Evolutionary conservation across 2,888 invertebrate genomes (phyloP).

Genomic region (Stramonita haemastoma): DNA sequence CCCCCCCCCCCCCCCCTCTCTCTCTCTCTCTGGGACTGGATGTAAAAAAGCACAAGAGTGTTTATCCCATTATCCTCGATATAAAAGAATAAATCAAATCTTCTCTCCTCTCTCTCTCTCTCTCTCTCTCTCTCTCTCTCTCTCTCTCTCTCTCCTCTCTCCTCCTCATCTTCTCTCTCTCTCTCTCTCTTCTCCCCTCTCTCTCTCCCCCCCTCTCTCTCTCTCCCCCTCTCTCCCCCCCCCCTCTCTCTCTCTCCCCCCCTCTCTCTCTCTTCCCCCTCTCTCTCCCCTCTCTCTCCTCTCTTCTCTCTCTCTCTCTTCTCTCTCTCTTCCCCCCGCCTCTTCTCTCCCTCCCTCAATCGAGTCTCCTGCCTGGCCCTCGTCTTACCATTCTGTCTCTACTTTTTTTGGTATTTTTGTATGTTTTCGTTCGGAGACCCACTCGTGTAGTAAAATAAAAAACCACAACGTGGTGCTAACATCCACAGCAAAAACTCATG

Average conservation of each 20-base stretch:
- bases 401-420: too few species aligned
- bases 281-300: too few species aligned
- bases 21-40: too few species aligned
- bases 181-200: background rate
- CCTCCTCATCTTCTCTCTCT: background rate
- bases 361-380: background rate
- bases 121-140: background rate
- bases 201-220: background rate
- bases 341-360: background rate
- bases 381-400: background rate
- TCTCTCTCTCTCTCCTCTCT: background rate
- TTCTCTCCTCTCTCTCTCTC: slow-evolving; percentile 10
- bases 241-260: background rate
- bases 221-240: background rate
- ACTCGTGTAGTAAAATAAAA: too few species aligned
- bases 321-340: background rate
- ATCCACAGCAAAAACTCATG: too few species aligned
- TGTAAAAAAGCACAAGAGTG: too few species aligned
- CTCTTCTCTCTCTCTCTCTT: background rate
- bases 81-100: too few species aligned
- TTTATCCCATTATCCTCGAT: too few species aligned
- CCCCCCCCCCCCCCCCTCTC: background rate
- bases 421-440: too few species aligned
- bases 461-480: too few species aligned
- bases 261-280: too few species aligned